Base-by-base conservation (phyloP, 1,140 invertebrate species). In the Bombyx mori region DNA sequence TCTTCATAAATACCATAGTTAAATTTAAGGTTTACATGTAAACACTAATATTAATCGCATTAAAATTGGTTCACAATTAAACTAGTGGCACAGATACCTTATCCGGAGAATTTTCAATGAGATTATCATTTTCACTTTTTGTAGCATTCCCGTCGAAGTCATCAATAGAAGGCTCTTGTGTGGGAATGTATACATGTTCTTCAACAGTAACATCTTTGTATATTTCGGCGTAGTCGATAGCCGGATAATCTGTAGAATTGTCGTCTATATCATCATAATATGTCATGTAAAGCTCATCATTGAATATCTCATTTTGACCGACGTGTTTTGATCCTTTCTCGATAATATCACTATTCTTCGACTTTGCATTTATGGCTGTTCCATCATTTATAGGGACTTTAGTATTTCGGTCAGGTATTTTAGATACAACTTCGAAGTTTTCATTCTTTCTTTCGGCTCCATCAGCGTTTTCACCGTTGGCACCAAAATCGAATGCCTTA, bases 201-300 rank as follows among this genome's bases (percentile, higher is more conserved):
- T 84, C 81, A 57, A 81, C 79, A 5, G 78, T 84, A 9, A 78
- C 82, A 57, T 86, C 80, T 70, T 84, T 86, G 52, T 86, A 86
- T 6, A 79, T 54, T n/a, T 86, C 82, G 43, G 83, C 44, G 53
- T 86, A 86, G 66, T 86, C 80, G 42, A 83, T 71, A 18, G 69
- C 64, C 9, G 74, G 75, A 65, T 86, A 86, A 66, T 86, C 82
- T 10, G 81, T 81, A 6, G 66, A 55, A 63, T 78, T 80, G 7
- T 78, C 74, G 26, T 77, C 69, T 42, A 68, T 55, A 35, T 51
- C 45, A 57, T 79, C 76, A 9, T 74, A 67, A 56, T 68, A 69
- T 7, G 46, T 12, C 7, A 66, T 42, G 50, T 68, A 58, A 12
- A 67, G 54, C 49, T 76, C 70, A 54, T 71, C 65, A 44, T 65